Evolutionary conservation across 2,888 invertebrate genomes (phyloP).

Genomic region (Diarsia mendica): DNA sequence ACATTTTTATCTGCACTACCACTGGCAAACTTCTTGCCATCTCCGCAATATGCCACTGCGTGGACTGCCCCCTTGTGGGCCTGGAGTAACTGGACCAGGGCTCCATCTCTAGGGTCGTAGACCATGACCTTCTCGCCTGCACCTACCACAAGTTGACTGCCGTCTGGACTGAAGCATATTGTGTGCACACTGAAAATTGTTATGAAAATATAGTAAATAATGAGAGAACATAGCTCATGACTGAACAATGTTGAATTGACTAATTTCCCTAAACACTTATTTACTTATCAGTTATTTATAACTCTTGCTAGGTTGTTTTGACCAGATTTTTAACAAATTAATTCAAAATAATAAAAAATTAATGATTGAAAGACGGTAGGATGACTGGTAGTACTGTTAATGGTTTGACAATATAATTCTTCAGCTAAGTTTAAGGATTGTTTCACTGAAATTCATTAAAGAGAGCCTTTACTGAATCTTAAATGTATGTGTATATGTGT

Average conservation of each 20-base stretch:
- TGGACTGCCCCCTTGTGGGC: conserved; percentile 99
- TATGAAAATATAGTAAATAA: neutral
- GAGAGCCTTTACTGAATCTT: neutral
- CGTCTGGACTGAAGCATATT: conserved; percentile 98
- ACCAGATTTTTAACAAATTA: neutral
- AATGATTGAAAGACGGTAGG: neutral
- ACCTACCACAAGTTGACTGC: conserved; percentile 97
- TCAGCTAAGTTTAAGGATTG: neutral
- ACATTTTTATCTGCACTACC: conserved; percentile 99
- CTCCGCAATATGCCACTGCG: conserved; percentile 97
- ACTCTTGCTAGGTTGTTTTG: neutral
- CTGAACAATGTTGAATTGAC: conserved; percentile 2
- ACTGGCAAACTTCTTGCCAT: conserved; percentile 99
- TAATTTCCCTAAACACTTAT: too few relatives aligned
- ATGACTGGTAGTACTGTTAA: neutral
- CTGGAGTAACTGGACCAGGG: conserved; percentile 97
- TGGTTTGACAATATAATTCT: neutral
- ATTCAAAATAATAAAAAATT: neutral
- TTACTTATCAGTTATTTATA: neutral
- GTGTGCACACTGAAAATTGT: conserved; percentile 94
- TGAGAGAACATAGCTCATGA: neutral
- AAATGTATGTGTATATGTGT: neutral
- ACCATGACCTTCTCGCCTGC: conserved; percentile 98
- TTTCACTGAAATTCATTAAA: neutral
- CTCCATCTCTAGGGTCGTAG: conserved; percentile 97